Evolutionary conservation across 2,113 vertebrate species (phyloP), one percentile per base, ranked within the genome.

Genomic region (Misgurnus mizolepis): DNA sequence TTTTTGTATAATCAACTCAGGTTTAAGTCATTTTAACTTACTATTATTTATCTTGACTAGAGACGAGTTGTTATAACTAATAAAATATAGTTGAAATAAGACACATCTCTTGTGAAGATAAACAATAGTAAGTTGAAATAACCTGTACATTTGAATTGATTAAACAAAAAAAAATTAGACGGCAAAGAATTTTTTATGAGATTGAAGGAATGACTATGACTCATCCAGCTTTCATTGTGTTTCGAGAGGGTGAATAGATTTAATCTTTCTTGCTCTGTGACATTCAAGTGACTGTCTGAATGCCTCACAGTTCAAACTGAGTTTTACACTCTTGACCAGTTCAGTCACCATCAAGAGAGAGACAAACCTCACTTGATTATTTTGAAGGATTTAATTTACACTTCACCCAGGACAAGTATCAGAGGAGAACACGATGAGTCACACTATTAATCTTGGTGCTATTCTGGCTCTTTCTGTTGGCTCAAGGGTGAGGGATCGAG

Each of bases 401-500:
- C 78, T 82, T 83, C 75, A 72, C 69, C 67, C 53, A 73, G 62
- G 75, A 45, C 70, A 43, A 68, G 49, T 56, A 60, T 67, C 49
- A 74, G 14, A 41, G 62, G 80, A 79, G 47, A 80, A 68, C 79
- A 60, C 1, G 17, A 43, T 86, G 80, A 84, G 76, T 86, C 82
- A 84, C 79, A 56, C 55, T 82, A 41, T 84, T 84, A 72, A 78
- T 84, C 72, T 82, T 86, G 85, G 85, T 84, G 61, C 49, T 10
- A 50, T 56, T 72, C 50, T 67, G 18, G 22, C 53, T 12, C 45
- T 68, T 61, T 81, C 66, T 76, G 34, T 45, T 43, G 27, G 70
- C 62, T 65, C n/a, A 62, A 64, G 72, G 68, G 22, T 9, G 39
- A 64, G 62, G 43, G 65, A 40, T 22, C 39, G 49, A 82, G 67